phyloP scores from a whole-genome alignment of 30 jellyfish, hydroid and myxozoan species.

The Hydractinia symbiolongicarpus region DNA sequence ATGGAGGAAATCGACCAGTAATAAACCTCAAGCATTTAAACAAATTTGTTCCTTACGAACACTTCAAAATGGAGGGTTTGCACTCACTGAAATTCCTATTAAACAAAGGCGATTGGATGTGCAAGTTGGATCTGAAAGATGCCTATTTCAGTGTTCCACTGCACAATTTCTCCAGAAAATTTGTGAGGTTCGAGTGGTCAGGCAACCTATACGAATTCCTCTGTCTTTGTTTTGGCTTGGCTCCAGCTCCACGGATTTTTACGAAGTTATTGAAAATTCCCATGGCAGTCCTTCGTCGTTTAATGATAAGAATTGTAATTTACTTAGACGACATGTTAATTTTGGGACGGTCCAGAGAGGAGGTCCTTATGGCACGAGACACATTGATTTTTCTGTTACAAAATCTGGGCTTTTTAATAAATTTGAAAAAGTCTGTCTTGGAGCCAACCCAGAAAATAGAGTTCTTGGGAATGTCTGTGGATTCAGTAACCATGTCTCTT shows the following conservation, averaged over 20 bases:
- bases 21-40: background rate
- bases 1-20: constrained; percentile 6
- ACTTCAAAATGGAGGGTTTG: constrained; percentile 9
- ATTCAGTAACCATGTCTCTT: background rate
- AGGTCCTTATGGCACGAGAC: constrained; percentile 3
- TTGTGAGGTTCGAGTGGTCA: background rate
- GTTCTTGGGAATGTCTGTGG: background rate
- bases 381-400: background rate
- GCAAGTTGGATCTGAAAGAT: constrained; percentile 18
- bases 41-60: constrained; percentile 13
- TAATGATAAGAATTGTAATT: background rate
- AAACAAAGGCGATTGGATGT: constrained; percentile 5
- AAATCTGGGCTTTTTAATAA: background rate
- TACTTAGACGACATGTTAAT: background rate
- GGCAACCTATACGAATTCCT: background rate
- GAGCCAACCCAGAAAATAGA: background rate
- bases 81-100: background rate
- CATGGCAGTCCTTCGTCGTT: background rate
- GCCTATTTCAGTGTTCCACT: constrained; percentile 2
- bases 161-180: background rate
- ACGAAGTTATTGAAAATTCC: background rate
- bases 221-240: background rate
- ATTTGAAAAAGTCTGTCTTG: background rate
- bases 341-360: constrained; percentile 1
- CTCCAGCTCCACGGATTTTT: background rate